A percentile compares a stretch with the other conserved stretches of the same genome.
Evolutionary conservation across 2,113 vertebrate genomes (phyloP).

Genomic region (Gallinago media): DNA sequence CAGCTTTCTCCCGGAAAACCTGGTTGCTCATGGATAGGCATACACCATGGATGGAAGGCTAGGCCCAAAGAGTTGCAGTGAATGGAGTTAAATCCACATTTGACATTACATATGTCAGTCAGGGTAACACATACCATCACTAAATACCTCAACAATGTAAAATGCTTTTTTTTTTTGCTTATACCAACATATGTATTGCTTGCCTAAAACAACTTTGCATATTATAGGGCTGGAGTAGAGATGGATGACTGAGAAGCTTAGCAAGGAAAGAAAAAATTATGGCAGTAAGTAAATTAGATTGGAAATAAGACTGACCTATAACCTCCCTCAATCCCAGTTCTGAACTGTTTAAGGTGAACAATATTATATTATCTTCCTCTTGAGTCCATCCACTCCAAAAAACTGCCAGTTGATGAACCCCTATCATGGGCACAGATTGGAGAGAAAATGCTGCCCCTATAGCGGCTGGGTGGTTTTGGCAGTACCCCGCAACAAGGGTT

Average conservation of each 20-base stretch:
- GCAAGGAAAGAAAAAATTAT: background rate
- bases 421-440: background rate
- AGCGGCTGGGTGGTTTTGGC: background rate
- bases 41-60: background rate
- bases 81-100: background rate
- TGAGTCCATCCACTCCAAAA: background rate
- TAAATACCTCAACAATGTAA: background rate
- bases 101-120: background rate
- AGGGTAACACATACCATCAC: background rate
- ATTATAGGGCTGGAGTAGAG: background rate
- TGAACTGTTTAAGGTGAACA: background rate
- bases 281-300: background rate
- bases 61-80: background rate
- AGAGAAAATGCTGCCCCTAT: background rate
- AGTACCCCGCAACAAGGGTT: background rate
- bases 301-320: background rate
- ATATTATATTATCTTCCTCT: background rate
- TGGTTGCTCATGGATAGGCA: rapidly evolving
- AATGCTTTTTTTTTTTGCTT: background rate
- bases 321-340: background rate
- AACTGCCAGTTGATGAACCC: background rate
- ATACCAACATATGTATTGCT: background rate
- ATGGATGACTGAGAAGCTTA: background rate
- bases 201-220: background rate
- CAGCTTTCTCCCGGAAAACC: background rate